A percentile compares a stretch with the other conserved stretches of the same genome.
Evolutionary conservation across 30 jellyfish, hydroid and myxozoan species (phyloP).

Genomic region (Cassiopea xamachana): DNA sequence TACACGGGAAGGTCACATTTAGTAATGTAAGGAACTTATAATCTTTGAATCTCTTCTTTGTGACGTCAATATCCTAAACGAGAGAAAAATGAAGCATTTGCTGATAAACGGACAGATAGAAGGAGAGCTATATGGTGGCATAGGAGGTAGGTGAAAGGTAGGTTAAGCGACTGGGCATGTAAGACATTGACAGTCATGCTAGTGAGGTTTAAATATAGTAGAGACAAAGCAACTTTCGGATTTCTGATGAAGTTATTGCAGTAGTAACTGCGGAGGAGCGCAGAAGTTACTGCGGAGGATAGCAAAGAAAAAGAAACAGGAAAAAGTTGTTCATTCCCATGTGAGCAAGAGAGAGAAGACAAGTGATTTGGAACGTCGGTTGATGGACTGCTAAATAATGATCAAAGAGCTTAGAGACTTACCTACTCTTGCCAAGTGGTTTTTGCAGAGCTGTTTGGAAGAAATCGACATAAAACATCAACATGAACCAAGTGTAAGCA

Average conservation of each 20-base stretch:
- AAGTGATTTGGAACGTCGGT: neutral
- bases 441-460: conserved; percentile 26
- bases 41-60: too few species aligned
- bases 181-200: too few species aligned
- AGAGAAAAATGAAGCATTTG: too few species aligned
- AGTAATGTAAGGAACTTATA: too few species aligned
- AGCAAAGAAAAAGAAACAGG: neutral
- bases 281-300: neutral
- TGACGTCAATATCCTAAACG: too few species aligned
- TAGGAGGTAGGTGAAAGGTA: too few species aligned
- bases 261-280: neutral
- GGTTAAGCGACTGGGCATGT: too few species aligned
- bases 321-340: neutral
- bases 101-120: neutral
- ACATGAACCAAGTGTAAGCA: neutral
- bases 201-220: too few species aligned
- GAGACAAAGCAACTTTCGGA: too few species aligned
- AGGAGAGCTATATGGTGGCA: neutral
- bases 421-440: conserved; percentile 37
- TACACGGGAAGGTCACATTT: too few species aligned
- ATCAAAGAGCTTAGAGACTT: neutral
- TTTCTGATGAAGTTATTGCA: neutral
- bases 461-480: neutral
- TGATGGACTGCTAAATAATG: neutral
- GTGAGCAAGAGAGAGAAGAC: neutral